Evolutionary conservation across 2,797 vertebrate genomes (phyloP), one percentile per base, ranked within the genome.

Genomic region (Mallotus villosus): DNA sequence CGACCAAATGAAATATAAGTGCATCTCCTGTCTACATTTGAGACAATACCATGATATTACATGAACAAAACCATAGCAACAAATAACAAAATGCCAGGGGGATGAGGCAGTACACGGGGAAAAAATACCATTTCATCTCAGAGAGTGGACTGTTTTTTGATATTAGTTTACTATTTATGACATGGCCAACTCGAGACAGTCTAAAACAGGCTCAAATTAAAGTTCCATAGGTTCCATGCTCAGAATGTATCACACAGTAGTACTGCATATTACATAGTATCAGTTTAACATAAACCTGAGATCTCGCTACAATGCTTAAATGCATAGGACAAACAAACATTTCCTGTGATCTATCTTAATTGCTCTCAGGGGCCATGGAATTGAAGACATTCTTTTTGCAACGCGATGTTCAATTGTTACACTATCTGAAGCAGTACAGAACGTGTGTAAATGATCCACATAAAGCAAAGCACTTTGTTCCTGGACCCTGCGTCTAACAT

Each of bases 21-120:
- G 89, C 90, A 91, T 93, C 89, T 92, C 74, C 82, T 86, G 69
- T 87, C 91, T 87, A 86, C 90, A 92, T 93, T 89, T 92, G 91
- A 93, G 91, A 92, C 91, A 93, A 93, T 91, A 92, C 90, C 68
- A 73, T 87, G 89, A 92, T 94, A 94, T 94, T 92, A 93, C 92
- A 92, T 78, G 85, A 90, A 86, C 83, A 86, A 88, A 90, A 91
- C 91, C 89, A 88, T 80, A 77, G 89, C 81, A 86, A 88, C 90
- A 89, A 91, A 92, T 91, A 91, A 90, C 88, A 89, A 85, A 24
- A 87, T 83, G 81, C 88, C 85, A 80, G 58, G 19, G 90, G 91
- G 89, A 90, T 74, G 68, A 78, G 58, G 88, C 82, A 81, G 85
- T 87, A 84, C 82, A 83, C 82, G 80, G 73, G 81, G 78, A 84